Percentiles rank a stretch among this genome's conserved stretches.
Evolutionary conservation across 2,888 invertebrate species (phyloP).

Genomic region (Camptogramma bilineatum): DNA sequence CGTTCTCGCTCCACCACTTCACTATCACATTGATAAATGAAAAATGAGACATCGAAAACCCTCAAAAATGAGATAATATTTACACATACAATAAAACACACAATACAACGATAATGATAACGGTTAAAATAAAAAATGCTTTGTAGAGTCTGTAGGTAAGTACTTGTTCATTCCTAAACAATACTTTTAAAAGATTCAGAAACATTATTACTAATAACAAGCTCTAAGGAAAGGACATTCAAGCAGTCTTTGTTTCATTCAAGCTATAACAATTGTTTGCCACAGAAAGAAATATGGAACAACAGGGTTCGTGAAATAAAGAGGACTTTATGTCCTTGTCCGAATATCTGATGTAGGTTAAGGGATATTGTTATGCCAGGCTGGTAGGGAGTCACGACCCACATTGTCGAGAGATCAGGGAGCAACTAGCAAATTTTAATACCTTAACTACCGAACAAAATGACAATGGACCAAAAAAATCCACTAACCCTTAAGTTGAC

Average conservation of each 20-base stretch:
- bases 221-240: constrained; percentile 46
- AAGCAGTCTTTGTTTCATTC: constrained; percentile 33
- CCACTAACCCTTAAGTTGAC: constrained; percentile 77
- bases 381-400: constrained; percentile 63
- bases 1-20: constrained; percentile 62
- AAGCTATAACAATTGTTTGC: constrained; percentile 37
- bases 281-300: constrained; percentile 39
- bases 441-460: constrained; percentile 72
- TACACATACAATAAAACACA: not conserved
- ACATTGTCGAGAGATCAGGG: constrained; percentile 73
- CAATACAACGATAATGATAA: constrained; percentile 19
- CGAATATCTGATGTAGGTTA: constrained; percentile 47
- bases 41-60: constrained; percentile 31
- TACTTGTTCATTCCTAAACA: constrained; percentile 23
- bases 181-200: constrained; percentile 43
- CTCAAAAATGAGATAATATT: not conserved
- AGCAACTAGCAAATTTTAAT: constrained; percentile 68
- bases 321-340: constrained; percentile 39
- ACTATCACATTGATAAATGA: constrained; percentile 50
- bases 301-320: constrained; percentile 34
- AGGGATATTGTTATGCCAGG: constrained; percentile 48
- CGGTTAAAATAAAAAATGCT: constrained; percentile 10
- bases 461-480: constrained; percentile 57
- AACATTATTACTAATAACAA: constrained; percentile 55
- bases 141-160: constrained; percentile 25